Base-by-base conservation (phyloP, 2,113 vertebrate genomes). In the Onychostruthus taczanowskii region DNA sequence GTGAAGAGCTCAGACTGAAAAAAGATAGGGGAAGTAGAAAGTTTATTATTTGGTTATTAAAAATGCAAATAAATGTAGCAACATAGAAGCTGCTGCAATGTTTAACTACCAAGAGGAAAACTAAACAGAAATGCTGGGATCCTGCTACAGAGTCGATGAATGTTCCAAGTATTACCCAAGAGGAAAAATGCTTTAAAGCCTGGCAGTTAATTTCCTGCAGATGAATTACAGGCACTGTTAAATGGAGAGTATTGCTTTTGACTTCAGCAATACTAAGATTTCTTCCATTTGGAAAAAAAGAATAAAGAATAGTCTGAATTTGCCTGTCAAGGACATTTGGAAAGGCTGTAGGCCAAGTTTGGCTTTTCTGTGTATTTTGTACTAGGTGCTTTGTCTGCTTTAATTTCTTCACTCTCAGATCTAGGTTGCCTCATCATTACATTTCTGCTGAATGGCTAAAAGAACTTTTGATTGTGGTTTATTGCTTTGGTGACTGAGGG, bases 141-240 rank as follows among this genome's bases (percentile, higher is more conserved):
- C n/a, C 75, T 90, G 61, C 72, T 90, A 43, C 44, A 47, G 20
- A 63, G 59, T 41, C 31, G 22, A 87, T 68, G 47, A 83, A 78
- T 80, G 39, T 89, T 95, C 91, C 88, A 90, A 23, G 64, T 77
- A 62, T 87, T 94, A 80, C 63, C 63, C 93, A 94, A 91, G 87
- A 95, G 88, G 50, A 73, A 92, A 86, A 91, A 89, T 53, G 43
- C 35, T 89, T 91, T 63, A 89, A 91, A 88, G 41, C 76, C 68
- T 97, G 82, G 84, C 88, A 81, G 92, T 81, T 91, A 67, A 91
- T 95, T 93, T 95, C 85, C 93, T 93, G 88, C 44, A 70, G 64
- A 70, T 93, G 79, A 95, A 92, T 90, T 92, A 58, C 50, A 63
- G 64, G 59, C 72, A 23, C 72, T 77, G 47, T 88, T 94, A 87